Conservation (phyloP, 1,140 invertebrate genomes). For the Drosophila pachea region DNA sequence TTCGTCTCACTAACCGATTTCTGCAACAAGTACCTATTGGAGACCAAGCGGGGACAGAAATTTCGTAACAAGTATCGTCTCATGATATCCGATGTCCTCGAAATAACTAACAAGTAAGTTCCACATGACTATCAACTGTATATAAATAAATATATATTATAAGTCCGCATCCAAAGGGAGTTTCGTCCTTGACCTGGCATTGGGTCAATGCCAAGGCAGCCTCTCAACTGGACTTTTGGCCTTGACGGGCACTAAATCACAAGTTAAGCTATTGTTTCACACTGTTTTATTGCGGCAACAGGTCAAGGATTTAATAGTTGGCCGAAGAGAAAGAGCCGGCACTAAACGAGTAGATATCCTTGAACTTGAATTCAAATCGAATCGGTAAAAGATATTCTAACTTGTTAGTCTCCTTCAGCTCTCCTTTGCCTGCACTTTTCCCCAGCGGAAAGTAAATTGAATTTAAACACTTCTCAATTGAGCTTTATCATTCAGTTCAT, state of each 20-base stretch:
- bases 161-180: neutral
- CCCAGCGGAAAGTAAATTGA: no score
- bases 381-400: neutral
- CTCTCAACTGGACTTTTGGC: neutral
- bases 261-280: conserved; percentile 3
- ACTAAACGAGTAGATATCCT: no score
- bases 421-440: no score
- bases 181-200: neutral
- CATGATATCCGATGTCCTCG: conserved; percentile 82
- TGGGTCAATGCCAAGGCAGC: neutral
- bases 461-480: no score
- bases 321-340: no score
- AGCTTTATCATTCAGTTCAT: no score
- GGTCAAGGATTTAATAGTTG: no score
- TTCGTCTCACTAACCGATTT: conserved; percentile 83
- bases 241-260: neutral
- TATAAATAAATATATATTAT: neutral
- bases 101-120: conserved; percentile 86
- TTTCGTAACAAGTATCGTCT: conserved; percentile 82
- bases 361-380: no score
- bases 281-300: neutral
- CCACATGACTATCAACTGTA: no score
- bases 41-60: conserved; percentile 80
- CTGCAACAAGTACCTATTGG: conserved; percentile 81
- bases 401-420: neutral